These are phyloP conservation scores for Tachina grossa DNA, from an alignment of 2,888 invertebrate genomes.

Conservation along the genomic window DNA sequence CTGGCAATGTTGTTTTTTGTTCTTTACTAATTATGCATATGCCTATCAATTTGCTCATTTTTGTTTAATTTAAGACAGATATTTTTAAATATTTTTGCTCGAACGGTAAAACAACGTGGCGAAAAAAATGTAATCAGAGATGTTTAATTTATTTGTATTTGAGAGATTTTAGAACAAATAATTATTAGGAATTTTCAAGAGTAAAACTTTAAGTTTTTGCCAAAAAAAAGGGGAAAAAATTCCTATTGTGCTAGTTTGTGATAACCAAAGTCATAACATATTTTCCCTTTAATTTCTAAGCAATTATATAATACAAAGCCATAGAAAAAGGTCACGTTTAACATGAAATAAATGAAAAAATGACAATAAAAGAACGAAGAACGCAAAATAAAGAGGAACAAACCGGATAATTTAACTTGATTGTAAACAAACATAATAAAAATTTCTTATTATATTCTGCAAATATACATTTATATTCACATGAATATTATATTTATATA, in stretches of 20 bases:
- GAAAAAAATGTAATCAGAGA: too few relatives aligned
- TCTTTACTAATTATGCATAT: too few relatives aligned
- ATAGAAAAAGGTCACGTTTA: constrained; percentile 41
- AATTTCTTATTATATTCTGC: constrained; percentile 31
- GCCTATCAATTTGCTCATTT: too few relatives aligned
- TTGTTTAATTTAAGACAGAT: too few relatives aligned
- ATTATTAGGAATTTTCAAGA: background rate
- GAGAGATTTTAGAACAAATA: background rate
- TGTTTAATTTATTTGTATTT: too few relatives aligned
- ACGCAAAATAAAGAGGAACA: background rate
- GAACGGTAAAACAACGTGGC: too few relatives aligned
- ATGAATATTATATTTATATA: constrained; percentile 7
- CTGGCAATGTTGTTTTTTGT: too few relatives aligned
- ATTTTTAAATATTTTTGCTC: too few relatives aligned
- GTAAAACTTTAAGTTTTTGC: too few relatives aligned
- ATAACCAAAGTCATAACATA: constrained; percentile 1
- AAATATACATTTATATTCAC: constrained; percentile 11
- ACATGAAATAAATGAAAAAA: constrained; percentile 29
- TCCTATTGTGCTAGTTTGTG: background rate
- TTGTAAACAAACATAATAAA: constrained; percentile 33
- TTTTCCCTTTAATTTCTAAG: constrained; percentile 5
- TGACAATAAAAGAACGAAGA: background rate
- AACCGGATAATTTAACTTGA: constrained; percentile 17
- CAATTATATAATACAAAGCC: constrained; percentile 2
- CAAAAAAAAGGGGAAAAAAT: background rate